These are phyloP conservation scores for Pseudomyrmex cubaensis DNA, from an alignment of 1,140 invertebrate genomes.

Conservation along the genomic window DNA sequence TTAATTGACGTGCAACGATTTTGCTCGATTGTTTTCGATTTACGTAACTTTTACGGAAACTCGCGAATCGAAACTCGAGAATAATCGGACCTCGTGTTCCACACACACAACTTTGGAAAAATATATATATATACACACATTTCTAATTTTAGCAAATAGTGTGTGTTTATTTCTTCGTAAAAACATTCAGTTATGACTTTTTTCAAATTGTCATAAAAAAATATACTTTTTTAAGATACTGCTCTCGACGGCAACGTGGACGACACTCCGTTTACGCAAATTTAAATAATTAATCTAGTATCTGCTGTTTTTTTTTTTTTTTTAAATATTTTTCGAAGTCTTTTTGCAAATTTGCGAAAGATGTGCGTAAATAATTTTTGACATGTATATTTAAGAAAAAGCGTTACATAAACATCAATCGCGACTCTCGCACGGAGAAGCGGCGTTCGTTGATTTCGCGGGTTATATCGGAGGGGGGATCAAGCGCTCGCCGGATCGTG, in stretches of 20 bases:
- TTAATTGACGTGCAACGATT: neutral
- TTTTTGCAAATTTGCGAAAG: too few relatives aligned
- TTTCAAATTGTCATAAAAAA: neutral
- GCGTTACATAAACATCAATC: neutral
- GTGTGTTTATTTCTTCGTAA: neutral
- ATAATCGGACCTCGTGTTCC: neutral
- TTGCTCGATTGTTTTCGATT: neutral
- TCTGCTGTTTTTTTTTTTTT: too few relatives aligned
- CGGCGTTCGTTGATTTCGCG: too few relatives aligned
- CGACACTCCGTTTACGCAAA: too few relatives aligned
- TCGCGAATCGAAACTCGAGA: neutral
- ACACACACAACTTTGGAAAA: neutral
- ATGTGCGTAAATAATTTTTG: too few relatives aligned
- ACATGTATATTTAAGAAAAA: neutral
- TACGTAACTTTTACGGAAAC: neutral
- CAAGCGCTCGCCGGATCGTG: too few relatives aligned
- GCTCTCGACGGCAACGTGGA: too few relatives aligned
- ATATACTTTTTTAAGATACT: too few relatives aligned
- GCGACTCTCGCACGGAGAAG: too few relatives aligned
- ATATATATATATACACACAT: neutral
- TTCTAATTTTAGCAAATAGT: constrained; percentile 27
- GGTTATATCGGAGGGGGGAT: too few relatives aligned
- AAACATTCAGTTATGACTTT: neutral
- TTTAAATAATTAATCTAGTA: too few relatives aligned
- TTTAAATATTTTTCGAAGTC: too few relatives aligned